Conservation (phyloP, 2,888 invertebrate species). For the Lypha dubia region DNA sequence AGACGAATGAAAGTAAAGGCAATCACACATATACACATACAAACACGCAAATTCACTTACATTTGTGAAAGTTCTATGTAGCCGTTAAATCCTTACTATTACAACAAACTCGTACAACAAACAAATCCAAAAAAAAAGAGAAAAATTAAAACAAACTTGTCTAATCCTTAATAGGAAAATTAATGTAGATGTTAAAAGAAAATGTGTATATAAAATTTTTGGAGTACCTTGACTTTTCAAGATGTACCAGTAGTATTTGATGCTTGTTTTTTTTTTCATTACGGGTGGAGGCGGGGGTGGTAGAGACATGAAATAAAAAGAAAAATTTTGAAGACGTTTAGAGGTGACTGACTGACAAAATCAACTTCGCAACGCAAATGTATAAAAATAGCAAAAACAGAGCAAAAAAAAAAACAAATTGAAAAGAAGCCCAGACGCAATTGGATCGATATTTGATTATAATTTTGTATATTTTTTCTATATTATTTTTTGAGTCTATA, state of each 20-base stretch:
- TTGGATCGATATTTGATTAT: conserved; percentile 82
- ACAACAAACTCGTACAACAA: conserved; percentile 3
- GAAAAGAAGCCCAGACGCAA: conserved; percentile 78
- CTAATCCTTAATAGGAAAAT: conserved; percentile 53
- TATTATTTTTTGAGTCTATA: conserved; percentile 7
- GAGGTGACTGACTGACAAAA: conserved; percentile 72
- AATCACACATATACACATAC: conserved; percentile 12
- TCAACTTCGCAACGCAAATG: conserved; percentile 63
- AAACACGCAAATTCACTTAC: background rate
- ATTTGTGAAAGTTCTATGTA: background rate
- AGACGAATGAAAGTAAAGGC: conserved; percentile 7
- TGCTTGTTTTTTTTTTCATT: conserved; percentile 21
- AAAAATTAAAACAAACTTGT: conserved; percentile 59
- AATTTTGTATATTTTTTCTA: conserved; percentile 71
- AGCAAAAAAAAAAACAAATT: conserved; percentile 57
- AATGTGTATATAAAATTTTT: conserved; percentile 22
- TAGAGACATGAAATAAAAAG: conserved; percentile 50
- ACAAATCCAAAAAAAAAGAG: conserved; percentile 1
- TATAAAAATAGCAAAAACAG: conserved; percentile 51
- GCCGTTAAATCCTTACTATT: conserved; percentile 26
- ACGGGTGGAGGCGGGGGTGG: no score
- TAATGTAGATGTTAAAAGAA: conserved; percentile 37
- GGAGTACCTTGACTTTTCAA: conserved; percentile 55
- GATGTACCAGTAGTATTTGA: conserved; percentile 12
- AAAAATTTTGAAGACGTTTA: conserved; percentile 71